A percentile compares a stretch with the other conserved stretches of the same genome.
Evolutionary conservation across 1,140 invertebrate genomes (phyloP).

Genomic region (Pachyrhynchus sulphureomaculatus): DNA sequence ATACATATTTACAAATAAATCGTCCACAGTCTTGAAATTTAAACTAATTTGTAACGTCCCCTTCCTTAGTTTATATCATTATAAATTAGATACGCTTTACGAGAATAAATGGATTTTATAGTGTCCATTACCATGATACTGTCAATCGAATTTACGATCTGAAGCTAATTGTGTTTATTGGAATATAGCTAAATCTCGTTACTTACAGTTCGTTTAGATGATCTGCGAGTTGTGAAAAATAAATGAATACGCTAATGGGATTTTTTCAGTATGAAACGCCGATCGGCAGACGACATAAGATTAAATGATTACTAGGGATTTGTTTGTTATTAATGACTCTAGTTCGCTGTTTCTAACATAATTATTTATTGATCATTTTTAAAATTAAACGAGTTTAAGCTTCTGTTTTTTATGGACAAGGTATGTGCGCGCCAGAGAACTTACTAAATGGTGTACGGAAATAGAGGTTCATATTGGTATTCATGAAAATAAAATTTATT

Average conservation of each 20-base stretch:
- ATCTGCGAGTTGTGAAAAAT: conserved; percentile 11
- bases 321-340: no score
- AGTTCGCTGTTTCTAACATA: no score
- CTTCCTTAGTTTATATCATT: background rate
- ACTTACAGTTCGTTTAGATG: conserved; percentile 16
- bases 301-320: background rate
- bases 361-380: no score
- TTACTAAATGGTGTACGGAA: no score
- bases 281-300: conserved; percentile 1
- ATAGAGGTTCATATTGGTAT: no score
- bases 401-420: no score
- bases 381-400: no score
- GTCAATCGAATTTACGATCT: conserved; percentile 3
- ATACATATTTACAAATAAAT: no score
- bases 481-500: no score
- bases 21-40: no score
- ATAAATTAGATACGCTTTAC: background rate
- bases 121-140: conserved; percentile 10
- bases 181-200: conserved; percentile 19
- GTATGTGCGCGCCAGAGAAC: no score
- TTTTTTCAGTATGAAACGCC: background rate
- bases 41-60: background rate
- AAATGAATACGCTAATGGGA: conserved; percentile 11
- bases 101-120: conserved; percentile 7
- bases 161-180: conserved; percentile 16